Percentiles rank a stretch among this genome's conserved stretches.
Evolutionary conservation across 2,113 vertebrate genomes (phyloP).

Genomic region (Anguilla rostrata): DNA sequence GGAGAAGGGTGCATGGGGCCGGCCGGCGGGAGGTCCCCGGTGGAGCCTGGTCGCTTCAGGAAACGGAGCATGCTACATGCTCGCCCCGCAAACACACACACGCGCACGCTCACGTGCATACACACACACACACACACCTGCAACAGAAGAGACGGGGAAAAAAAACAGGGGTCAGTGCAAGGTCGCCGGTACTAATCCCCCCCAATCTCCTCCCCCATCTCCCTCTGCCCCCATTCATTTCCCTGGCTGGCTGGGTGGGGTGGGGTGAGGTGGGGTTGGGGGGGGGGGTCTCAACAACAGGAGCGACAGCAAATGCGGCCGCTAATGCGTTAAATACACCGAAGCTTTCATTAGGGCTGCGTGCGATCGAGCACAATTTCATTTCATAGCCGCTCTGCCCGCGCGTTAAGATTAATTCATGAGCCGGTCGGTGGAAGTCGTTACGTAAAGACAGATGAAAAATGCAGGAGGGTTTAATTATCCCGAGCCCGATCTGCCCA

Average conservation of each 20-base stretch:
- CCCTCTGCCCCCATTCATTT: too few relatives aligned
- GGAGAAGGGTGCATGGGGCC: slow-evolving; percentile 47
- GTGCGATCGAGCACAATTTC: neutral
- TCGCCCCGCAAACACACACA: slow-evolving; percentile 11
- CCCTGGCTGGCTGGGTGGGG: too few relatives aligned
- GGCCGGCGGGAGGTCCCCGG: slow-evolving; percentile 47
- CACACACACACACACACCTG: slow-evolving; percentile 40
- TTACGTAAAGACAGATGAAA: too few relatives aligned
- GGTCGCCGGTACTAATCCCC: neutral
- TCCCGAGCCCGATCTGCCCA: too few relatives aligned
- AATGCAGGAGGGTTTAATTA: too few relatives aligned
- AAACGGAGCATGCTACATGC: slow-evolving; percentile 52
- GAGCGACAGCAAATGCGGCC: neutral
- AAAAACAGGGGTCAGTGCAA: neutral
- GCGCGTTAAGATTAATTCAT: neutral
- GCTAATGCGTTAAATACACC: neutral
- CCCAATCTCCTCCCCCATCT: too few relatives aligned
- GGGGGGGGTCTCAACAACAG: neutral
- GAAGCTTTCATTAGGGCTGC: neutral
- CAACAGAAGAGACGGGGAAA: neutral
- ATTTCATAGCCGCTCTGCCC: neutral
- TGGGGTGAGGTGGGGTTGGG: too few relatives aligned
- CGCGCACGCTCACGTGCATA: neutral
- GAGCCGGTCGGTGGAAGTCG: too few relatives aligned
- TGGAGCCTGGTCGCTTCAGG: slow-evolving; percentile 28